These are phyloP conservation scores for Naso thynnoides DNA, from an alignment of 2,797 vertebrate species.

Conservation along the genomic window DNA sequence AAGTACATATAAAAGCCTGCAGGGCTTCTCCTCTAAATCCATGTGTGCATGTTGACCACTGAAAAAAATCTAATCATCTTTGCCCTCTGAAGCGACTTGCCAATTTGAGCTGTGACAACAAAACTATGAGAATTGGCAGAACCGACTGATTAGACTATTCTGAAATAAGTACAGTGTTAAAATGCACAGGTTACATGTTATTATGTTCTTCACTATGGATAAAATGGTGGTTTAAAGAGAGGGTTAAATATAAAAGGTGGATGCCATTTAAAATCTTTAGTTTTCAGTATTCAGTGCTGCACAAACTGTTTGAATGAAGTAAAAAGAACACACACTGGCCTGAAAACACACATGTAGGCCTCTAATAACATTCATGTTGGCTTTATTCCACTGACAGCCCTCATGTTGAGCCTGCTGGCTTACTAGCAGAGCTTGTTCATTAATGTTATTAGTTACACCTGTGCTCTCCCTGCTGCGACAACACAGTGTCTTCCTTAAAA, in stretches of 20 bases:
- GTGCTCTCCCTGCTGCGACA: neutral
- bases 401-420: neutral
- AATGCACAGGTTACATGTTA: neutral
- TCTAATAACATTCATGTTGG: neutral
- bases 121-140: conserved; percentile 15
- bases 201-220: too few species aligned
- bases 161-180: neutral
- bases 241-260: too few species aligned
- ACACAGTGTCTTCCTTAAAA: too few species aligned
- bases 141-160: neutral
- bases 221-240: too few species aligned
- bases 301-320: too few species aligned
- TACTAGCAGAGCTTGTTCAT: neutral
- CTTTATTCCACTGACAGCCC: neutral
- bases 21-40: conserved; percentile 6
- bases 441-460: neutral
- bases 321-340: neutral
- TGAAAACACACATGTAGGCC: neutral
- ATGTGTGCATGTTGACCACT: conserved; percentile 25
- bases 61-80: conserved; percentile 15
- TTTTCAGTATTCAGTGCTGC: too few species aligned
- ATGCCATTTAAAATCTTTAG: too few species aligned
- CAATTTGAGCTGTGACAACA: neutral
- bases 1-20: neutral
- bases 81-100: neutral